Base-by-base conservation (phyloP, 64 coral and sea anemone genomes). In the Pocillopora verrucosa region DNA sequence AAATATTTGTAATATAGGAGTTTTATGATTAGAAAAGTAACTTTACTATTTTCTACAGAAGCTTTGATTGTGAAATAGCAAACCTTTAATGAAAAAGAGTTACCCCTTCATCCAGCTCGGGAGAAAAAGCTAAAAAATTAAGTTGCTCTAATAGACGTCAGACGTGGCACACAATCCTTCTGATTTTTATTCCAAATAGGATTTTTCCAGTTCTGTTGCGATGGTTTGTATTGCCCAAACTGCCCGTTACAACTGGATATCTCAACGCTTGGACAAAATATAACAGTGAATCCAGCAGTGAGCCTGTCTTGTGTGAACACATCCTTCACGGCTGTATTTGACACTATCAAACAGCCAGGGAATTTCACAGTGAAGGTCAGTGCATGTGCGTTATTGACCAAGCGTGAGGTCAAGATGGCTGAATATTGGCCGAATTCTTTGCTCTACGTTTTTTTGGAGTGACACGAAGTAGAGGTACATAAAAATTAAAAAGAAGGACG, bases 141-240 rank as follows among this genome's bases (percentile, higher is more conserved):
- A 51, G 41, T 3, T 51, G 7, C 41, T 51, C 1, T 51, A 51
- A 51, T 51, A 51, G 41, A 51, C 41, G 41, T 51, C 41, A 51
- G 7, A 51, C 41, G 3, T 51, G 7, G 41, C 41, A 51, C 7
- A 51, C 41, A 51, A 51, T 4, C 41, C 3, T 22, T 68, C 45
- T 68, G 25, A 1, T 7, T 72, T 65, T 22, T 56, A 25, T 14
- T 78, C 9, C 3, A 30, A 11, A 41, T 20, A 92, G 90, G 74
- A 2, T 87, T 60, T 56, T 92, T 87, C 90, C 65, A 35, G n/a
- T 92, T 87, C 60, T 92, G 90, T 15, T 92, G 90, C 13, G 51
- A 69, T 25, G 90, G 90, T 1, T 16, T 92, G 10, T 87, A 87
- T 59, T 92, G 90, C 6, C 90, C 83, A 15, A 38, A 92, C 56